Evolutionary conservation across 2,113 vertebrate species (phyloP).

Genomic region (Oophaga pumilio): DNA sequence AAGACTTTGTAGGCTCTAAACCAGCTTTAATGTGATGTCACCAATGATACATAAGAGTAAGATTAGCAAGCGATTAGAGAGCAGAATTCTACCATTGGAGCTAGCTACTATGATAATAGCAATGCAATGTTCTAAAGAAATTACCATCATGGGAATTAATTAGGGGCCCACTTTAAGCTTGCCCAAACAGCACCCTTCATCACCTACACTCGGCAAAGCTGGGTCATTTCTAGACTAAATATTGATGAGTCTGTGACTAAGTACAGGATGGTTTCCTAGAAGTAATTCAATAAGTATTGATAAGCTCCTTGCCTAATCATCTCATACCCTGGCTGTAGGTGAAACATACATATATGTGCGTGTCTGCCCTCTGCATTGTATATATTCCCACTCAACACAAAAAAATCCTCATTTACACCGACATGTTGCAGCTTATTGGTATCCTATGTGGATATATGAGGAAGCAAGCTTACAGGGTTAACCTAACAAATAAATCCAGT

Average conservation of each 20-base stretch:
- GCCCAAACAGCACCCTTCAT: not conserved
- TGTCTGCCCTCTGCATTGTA: conserved; percentile 13
- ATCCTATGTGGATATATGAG: not conserved
- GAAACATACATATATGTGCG: not conserved
- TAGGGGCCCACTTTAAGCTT: not conserved
- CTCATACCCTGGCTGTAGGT: not conserved
- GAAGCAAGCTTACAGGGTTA: not conserved
- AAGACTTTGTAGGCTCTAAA: not conserved
- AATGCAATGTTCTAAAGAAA: not conserved
- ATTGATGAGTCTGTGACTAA: not conserved
- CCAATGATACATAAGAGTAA: not conserved
- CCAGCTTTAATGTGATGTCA: not conserved
- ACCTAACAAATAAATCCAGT: not conserved
- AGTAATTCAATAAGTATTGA: not conserved
- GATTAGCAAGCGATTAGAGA: not conserved
- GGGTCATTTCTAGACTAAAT: not conserved
- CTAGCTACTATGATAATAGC: not conserved
- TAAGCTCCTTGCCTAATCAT: not conserved
- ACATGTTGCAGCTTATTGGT: not conserved
- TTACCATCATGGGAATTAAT: not conserved
- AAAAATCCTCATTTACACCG: not conserved
- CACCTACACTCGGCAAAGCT: not conserved
- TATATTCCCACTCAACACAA: not conserved
- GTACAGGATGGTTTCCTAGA: not conserved
- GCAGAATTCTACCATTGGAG: not conserved